Conservation (phyloP, 2,888 invertebrate genomes). For the Xestia xanthographa region DNA sequence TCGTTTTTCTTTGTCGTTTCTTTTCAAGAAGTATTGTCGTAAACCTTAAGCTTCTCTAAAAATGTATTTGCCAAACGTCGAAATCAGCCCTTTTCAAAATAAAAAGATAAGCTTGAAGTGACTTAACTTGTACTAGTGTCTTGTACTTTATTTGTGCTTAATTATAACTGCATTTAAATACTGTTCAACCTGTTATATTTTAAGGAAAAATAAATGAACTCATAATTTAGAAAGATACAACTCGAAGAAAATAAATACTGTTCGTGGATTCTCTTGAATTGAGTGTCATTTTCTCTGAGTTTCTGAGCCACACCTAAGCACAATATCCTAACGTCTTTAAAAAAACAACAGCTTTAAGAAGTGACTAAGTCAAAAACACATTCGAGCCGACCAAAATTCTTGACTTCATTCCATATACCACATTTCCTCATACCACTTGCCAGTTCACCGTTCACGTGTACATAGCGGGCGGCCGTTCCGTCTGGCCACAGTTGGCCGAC, state of each 20-base stretch:
- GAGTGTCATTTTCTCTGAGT: neutral
- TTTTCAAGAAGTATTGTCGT: neutral
- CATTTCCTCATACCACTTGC: slow-evolving; percentile 34
- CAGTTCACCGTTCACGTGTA: slow-evolving; percentile 68
- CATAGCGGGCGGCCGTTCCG: slow-evolving; percentile 89
- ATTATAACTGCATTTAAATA: too few relatives aligned
- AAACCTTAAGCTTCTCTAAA: neutral
- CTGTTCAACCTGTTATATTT: too few relatives aligned
- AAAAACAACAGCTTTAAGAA: neutral
- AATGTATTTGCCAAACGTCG: neutral
- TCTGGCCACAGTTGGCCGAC: slow-evolving; percentile 88
- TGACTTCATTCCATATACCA: neutral
- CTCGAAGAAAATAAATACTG: neutral
- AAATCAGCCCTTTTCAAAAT: neutral
- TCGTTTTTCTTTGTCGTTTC: too few relatives aligned
- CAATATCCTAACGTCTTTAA: neutral
- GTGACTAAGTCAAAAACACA: neutral
- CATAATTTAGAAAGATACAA: too few relatives aligned
- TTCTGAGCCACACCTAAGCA: neutral
- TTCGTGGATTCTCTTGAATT: neutral
- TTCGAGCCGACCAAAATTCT: neutral
- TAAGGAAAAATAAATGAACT: too few relatives aligned
- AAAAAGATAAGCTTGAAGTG: neutral
- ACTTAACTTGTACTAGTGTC: too few relatives aligned
- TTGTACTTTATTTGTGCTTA: too few relatives aligned